Percentiles rank a stretch among this genome's conserved stretches.
Conservation (phyloP, 2,888 invertebrate species). For the Drosophila maculinotata region DNA sequence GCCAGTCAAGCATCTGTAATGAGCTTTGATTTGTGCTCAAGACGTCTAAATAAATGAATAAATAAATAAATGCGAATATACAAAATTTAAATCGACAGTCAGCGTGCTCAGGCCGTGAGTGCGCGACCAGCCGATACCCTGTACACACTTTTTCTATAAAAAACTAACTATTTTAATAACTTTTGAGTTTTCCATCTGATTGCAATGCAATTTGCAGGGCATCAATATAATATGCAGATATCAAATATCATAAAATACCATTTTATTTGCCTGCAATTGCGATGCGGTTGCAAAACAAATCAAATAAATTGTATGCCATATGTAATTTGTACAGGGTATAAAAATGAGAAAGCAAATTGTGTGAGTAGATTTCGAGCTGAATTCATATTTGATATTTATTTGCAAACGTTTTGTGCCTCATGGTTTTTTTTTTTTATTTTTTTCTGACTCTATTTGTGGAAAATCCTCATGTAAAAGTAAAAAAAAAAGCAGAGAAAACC, state of each 20-base stretch:
- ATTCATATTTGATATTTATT: conserved; percentile 73
- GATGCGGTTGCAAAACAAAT: no score
- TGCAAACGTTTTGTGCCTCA: conserved; percentile 60
- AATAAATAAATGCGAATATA: conserved; percentile 28
- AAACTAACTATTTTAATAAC: no score
- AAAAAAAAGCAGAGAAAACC: conserved; percentile 30
- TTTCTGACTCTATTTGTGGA: conserved; percentile 38
- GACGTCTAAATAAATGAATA: conserved; percentile 38
- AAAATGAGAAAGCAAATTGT: neutral
- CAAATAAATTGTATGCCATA: no score
- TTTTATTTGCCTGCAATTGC: neutral
- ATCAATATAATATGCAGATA: neutral
- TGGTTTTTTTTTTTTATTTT: no score
- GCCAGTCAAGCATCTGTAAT: conserved; percentile 40
- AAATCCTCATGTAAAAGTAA: conserved; percentile 20
- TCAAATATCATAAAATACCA: neutral
- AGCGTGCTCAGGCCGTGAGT: neutral
- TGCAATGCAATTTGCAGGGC: no score
- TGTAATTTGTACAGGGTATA: neutral
- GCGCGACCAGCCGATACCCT: neutral
- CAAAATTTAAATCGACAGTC: conserved; percentile 19
- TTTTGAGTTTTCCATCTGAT: no score
- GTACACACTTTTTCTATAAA: neutral
- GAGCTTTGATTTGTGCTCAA: conserved; percentile 59
- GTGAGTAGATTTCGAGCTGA: conserved; percentile 42